Percentiles rank a stretch among this genome's conserved stretches.
These are phyloP conservation scores for Dynastes maya DNA, from an alignment of 2,888 invertebrate species.

Conservation along the genomic window DNA sequence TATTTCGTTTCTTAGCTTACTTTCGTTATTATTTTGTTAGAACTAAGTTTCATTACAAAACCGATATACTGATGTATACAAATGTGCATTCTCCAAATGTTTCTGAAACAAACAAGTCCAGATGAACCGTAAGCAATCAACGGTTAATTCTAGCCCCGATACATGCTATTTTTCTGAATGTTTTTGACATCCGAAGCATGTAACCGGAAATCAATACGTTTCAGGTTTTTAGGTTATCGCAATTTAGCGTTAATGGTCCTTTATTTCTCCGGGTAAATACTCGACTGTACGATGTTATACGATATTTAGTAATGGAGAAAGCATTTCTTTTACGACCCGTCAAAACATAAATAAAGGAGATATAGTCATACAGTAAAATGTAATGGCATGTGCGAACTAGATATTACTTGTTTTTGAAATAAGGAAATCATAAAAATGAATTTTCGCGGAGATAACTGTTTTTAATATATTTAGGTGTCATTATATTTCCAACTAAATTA, in stretches of 20 bases:
- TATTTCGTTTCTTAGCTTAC: too few relatives aligned
- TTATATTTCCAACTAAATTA: too few relatives aligned
- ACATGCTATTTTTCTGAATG: conserved; percentile 15
- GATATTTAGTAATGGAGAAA: conserved; percentile 14
- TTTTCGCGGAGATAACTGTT: too few relatives aligned
- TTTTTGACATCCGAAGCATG: conserved; percentile 9
- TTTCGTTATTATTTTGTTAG: too few relatives aligned
- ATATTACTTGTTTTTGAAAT: too few relatives aligned
- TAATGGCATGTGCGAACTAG: not conserved
- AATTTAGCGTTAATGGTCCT: conserved; percentile 29
- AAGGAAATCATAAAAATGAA: too few relatives aligned
- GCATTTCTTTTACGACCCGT: conserved; percentile 6
- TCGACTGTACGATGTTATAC: conserved; percentile 11
- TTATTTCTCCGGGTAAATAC: conserved; percentile 17
- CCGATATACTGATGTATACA: not conserved
- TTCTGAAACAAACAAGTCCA: not conserved
- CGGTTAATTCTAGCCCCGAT: not conserved
- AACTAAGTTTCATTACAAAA: too few relatives aligned
- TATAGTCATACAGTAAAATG: not conserved
- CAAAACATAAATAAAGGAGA: conserved; percentile 18
- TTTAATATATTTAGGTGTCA: too few relatives aligned
- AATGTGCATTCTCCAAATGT: not conserved
- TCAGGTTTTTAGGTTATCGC: conserved; percentile 29
- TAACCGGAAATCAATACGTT: conserved; percentile 23
- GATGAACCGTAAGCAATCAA: not conserved